Evolutionary conservation across 2,113 vertebrate genomes (phyloP).

Genomic region (Melanostigma gelatinosum): DNA sequence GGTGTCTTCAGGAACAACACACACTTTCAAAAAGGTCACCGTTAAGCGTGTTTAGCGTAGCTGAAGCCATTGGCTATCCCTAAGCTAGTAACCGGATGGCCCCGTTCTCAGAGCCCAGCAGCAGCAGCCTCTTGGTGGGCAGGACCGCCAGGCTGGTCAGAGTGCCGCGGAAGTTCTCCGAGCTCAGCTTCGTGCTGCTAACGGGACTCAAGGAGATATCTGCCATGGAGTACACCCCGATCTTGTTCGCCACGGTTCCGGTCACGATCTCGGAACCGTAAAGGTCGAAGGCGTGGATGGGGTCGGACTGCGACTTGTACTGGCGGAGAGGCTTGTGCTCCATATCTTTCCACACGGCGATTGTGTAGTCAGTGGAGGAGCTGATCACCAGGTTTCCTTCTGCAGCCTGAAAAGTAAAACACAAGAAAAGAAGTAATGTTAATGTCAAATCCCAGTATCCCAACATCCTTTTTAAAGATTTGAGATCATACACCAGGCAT

Average conservation of each 20-base stretch:
- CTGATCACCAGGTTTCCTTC: constrained; percentile 93
- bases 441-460: background rate
- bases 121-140: constrained; percentile 93
- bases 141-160: constrained; percentile 94
- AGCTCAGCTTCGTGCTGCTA: constrained; percentile 94
- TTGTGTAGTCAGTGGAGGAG: constrained; percentile 94
- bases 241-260: constrained; percentile 95
- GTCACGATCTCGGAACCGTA: constrained; percentile 92
- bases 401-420: constrained; percentile 84
- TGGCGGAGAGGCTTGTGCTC: constrained; percentile 93
- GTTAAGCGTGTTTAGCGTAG: constrained; percentile 20
- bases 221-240: constrained; percentile 93
- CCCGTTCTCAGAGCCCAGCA: constrained; percentile 96
- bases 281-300: constrained; percentile 93
- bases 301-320: constrained; percentile 93
- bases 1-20: constrained; percentile 42
- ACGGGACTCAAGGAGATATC: constrained; percentile 88
- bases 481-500: background rate
- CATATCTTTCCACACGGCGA: constrained; percentile 95
- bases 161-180: constrained; percentile 96
- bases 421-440: constrained; percentile 2
- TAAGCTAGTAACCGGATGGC: constrained; percentile 91
- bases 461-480: background rate
- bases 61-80: constrained; percentile 32
- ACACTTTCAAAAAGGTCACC: constrained; percentile 32